Evolutionary conservation across 30 jellyfish, hydroid and myxozoan species (phyloP).

Genomic region (Catostylus mosaicus): DNA sequence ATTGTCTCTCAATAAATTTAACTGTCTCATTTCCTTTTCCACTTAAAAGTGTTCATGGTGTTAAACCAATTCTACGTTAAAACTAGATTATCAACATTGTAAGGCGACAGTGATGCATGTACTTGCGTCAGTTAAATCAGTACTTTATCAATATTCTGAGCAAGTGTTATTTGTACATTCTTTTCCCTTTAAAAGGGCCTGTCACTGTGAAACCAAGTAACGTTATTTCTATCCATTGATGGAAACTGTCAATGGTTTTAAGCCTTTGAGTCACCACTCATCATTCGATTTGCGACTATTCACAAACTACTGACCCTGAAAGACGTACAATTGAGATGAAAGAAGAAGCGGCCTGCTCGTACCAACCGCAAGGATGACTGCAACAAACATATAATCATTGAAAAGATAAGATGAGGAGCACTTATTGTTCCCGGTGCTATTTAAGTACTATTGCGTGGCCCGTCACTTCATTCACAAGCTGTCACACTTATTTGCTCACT

Average conservation of each 20-base stretch:
- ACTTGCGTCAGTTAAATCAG: background rate
- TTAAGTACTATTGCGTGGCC: background rate
- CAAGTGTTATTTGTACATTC: no score
- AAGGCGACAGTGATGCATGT: no score
- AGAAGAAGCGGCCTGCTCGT: background rate
- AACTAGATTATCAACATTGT: no score
- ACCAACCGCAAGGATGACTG: background rate
- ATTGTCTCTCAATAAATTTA: no score
- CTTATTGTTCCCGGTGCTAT: background rate
- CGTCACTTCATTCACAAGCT: background rate
- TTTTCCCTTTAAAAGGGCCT: no score
- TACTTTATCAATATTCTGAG: background rate
- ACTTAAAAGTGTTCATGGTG: no score
- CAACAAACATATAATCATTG: background rate
- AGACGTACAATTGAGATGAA: background rate
- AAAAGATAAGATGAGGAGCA: background rate
- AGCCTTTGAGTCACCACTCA: background rate
- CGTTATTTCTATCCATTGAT: background rate
- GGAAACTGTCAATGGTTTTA: background rate
- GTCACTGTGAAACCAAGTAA: background rate
- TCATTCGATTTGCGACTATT: background rate
- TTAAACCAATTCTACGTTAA: no score
- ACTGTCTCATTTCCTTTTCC: no score
- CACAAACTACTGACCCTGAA: background rate
- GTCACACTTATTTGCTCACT: background rate